Conservation (phyloP, 2,797 vertebrate genomes). For the Rallus crepitans region DNA sequence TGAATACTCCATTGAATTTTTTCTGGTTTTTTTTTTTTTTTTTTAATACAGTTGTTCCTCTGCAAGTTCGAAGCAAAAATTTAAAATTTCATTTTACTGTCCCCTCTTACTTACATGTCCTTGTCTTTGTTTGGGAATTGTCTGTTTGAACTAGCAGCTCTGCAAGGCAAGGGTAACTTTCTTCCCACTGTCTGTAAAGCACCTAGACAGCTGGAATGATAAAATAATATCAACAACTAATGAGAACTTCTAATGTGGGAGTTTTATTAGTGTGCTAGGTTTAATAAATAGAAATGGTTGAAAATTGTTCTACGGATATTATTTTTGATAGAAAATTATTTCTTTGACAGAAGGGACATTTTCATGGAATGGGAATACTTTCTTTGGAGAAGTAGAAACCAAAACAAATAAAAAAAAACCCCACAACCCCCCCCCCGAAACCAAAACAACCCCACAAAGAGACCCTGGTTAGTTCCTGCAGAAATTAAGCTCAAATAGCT, state of each 20-base stretch:
- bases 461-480: not conserved
- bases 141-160: not conserved
- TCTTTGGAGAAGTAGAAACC: not conserved
- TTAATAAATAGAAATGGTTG: not conserved
- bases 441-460: not conserved
- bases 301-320: not conserved
- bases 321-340: not conserved
- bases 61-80: not conserved
- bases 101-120: not conserved
- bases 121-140: not conserved
- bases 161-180: not conserved
- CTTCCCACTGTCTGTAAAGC: not conserved
- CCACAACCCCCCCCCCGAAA: too few species aligned
- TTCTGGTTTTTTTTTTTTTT: too few species aligned
- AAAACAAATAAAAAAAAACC: too few species aligned
- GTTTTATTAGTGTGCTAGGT: not conserved
- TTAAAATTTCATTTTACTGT: not conserved
- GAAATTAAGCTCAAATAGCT: not conserved
- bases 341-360: not conserved
- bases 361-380: not conserved
- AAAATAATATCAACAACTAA: constrained; percentile 17
- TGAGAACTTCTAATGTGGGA: not conserved
- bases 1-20: not conserved
- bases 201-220: not conserved
- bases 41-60: not conserved